phyloP scores from a whole-genome alignment of 2,888 invertebrate genomes.

The Magallana nippona region DNA sequence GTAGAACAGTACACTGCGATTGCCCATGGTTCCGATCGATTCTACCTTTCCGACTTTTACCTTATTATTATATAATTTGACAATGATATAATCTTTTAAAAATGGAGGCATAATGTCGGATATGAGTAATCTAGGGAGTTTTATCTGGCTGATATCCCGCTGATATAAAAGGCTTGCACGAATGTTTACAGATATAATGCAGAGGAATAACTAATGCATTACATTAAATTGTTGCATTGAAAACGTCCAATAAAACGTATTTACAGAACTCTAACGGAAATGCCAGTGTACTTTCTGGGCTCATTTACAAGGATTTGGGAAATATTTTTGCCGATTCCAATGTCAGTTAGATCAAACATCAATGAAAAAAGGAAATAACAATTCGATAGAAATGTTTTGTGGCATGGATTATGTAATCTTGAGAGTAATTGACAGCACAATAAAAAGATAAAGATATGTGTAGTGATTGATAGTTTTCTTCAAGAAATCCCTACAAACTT shows the following conservation, averaged over 20 bases:
- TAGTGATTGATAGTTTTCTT: background rate
- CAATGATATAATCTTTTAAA: too few species aligned
- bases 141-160: background rate
- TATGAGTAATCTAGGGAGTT: too few species aligned
- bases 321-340: background rate
- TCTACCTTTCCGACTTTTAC: too few species aligned
- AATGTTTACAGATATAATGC: background rate
- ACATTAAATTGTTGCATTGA: background rate
- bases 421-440: background rate
- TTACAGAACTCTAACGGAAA: slow-evolving; percentile 4
- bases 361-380: slow-evolving; percentile 7
- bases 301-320: background rate
- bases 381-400: background rate
- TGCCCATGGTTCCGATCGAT: too few species aligned
- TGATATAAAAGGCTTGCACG: background rate
- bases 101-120: too few species aligned
- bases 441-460: background rate
- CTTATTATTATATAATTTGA: too few species aligned
- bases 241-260: slow-evolving; percentile 14
- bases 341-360: background rate
- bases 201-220: background rate
- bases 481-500: background rate
- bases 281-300: background rate
- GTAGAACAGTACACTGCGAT: too few species aligned
- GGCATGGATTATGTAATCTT: background rate